phyloP scores from a whole-genome alignment of 2,797 vertebrate genomes.

The Scolopax bukidnonensis region DNA sequence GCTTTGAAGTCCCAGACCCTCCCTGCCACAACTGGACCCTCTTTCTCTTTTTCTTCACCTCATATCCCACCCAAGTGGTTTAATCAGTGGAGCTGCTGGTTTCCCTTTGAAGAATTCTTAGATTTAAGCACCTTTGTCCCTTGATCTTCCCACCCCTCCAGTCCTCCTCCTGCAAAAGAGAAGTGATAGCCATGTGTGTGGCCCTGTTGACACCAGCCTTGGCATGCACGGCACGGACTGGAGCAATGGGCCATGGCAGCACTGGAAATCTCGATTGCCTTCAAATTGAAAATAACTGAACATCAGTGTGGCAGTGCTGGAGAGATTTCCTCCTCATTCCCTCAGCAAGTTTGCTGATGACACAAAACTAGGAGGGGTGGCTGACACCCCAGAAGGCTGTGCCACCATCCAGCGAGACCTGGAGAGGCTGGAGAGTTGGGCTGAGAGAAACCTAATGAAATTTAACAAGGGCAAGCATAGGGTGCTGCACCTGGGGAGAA shows the following conservation, averaged over 20 bases:
- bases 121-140: background rate
- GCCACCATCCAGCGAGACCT: too few species aligned
- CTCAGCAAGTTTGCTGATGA: too few species aligned
- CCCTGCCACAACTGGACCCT: background rate
- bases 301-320: background rate
- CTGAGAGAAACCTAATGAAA: too few species aligned
- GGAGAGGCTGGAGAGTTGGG: too few species aligned
- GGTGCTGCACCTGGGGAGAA: too few species aligned
- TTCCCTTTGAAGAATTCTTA: background rate
- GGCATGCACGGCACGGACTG: fast-evolving
- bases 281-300: background rate
- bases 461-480: too few species aligned
- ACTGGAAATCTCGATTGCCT: background rate
- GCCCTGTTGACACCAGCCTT: background rate
- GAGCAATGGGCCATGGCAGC: fast-evolving
- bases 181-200: background rate
- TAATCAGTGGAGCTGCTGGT: background rate
- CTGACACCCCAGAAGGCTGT: too few species aligned
- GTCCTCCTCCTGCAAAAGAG: background rate
- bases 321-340: background rate
- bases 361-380: too few species aligned
- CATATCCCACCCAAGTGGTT: background rate
- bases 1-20: background rate
- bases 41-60: background rate
- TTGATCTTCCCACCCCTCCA: background rate